These are phyloP conservation scores for Anolis sagrei DNA, from an alignment of 2,113 vertebrate species.

Conservation along the genomic window DNA sequence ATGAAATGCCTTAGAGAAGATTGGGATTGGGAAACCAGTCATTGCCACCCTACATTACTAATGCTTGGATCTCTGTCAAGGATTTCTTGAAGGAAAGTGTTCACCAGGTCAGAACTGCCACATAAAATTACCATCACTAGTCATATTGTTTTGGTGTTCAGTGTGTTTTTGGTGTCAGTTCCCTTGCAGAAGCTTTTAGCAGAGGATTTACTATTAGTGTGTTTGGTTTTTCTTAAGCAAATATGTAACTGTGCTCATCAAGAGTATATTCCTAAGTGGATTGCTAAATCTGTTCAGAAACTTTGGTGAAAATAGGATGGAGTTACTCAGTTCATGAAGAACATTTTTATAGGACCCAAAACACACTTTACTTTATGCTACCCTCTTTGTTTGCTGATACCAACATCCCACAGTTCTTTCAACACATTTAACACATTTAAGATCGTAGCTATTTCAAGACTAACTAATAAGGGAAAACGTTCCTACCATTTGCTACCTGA, in stretches of 20 bases:
- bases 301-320: neutral
- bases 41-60: neutral
- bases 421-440: neutral
- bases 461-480: neutral
- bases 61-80: slow-evolving; percentile 2
- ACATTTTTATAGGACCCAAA: neutral
- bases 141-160: neutral
- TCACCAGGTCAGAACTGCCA: slow-evolving; percentile 11
- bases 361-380: neutral
- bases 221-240: neutral
- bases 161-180: slow-evolving; percentile 2
- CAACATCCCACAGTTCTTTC: neutral
- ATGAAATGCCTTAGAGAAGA: neutral
- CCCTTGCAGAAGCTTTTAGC: neutral
- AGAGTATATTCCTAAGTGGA: neutral
- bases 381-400: neutral
- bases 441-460: neutral
- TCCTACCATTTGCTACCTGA: neutral
- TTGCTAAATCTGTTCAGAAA: neutral
- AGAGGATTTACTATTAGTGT: neutral
- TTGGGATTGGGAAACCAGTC: accelerated
- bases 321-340: neutral
- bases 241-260: neutral
- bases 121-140: neutral
- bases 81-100: neutral